Percentiles rank a stretch among this genome's conserved stretches.
These are phyloP conservation scores for Zaprionus gabonicus DNA, from an alignment of 1,140 invertebrate species.

Conservation along the genomic window DNA sequence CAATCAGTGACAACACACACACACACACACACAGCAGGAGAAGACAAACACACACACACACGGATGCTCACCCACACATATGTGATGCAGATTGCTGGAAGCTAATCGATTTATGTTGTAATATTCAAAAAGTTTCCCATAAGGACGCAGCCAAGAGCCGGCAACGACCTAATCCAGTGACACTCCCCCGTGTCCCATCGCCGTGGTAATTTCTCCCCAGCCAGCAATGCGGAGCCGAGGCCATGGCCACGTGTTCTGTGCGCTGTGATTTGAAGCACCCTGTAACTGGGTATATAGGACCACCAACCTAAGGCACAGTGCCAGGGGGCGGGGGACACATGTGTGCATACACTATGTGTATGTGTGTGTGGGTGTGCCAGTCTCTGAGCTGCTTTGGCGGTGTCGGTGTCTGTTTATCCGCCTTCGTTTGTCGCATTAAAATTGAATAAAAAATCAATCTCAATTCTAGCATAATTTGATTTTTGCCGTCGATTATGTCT, in stretches of 20 bases:
- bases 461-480: constrained; percentile 84
- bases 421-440: constrained; percentile 83
- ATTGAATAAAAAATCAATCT: constrained; percentile 84
- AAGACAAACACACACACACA: constrained; percentile 17
- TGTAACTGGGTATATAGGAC: constrained; percentile 50
- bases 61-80: not conserved
- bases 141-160: constrained; percentile 56
- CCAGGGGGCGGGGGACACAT: constrained; percentile 4
- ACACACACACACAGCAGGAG: constrained; percentile 35
- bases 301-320: constrained; percentile 28
- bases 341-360: constrained; percentile 50
- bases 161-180: constrained; percentile 73
- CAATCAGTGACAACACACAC: constrained; percentile 73
- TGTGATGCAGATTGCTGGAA: constrained; percentile 66
- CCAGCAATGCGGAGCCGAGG: constrained; percentile 29
- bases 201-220: constrained; percentile 67
- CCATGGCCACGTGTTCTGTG: constrained; percentile 52
- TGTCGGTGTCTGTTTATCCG: constrained; percentile 75
- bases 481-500: constrained; percentile 74
- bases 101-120: constrained; percentile 83
- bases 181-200: constrained; percentile 71
- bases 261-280: constrained; percentile 49
- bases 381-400: constrained; percentile 30
- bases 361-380: constrained; percentile 21
- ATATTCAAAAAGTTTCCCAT: constrained; percentile 82